Conservation (phyloP, 2,797 vertebrate species). For the Siniperca undulata region DNA sequence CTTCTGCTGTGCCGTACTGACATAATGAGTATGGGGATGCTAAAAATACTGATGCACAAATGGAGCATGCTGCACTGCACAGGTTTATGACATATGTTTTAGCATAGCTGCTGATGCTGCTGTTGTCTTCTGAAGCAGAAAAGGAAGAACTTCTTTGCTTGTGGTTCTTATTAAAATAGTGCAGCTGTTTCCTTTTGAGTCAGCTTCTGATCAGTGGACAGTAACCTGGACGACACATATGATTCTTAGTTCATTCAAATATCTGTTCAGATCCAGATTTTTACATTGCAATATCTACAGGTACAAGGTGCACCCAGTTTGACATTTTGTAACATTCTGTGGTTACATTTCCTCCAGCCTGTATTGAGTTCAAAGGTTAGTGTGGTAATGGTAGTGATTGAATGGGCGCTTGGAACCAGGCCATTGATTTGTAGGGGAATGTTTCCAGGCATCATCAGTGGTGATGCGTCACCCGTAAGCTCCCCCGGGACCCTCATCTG, state of each 20-base stretch:
- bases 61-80: slow-evolving; percentile 67
- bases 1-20: slow-evolving; percentile 68
- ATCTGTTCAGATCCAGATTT: background rate
- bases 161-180: background rate
- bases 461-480: slow-evolving; percentile 64
- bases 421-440: slow-evolving; percentile 75
- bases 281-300: background rate
- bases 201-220: slow-evolving; percentile 13
- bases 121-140: slow-evolving; percentile 27
- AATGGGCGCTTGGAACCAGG: slow-evolving; percentile 41
- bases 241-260: background rate
- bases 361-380: slow-evolving; percentile 54
- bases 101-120: slow-evolving; percentile 38
- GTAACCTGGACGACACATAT: background rate
- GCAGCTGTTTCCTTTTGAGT: slow-evolving; percentile 6
- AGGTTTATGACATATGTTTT: slow-evolving; percentile 60
- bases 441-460: slow-evolving; percentile 76
- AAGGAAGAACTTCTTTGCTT: background rate
- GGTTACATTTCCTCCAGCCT: slow-evolving; percentile 13
- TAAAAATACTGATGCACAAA: slow-evolving; percentile 84
- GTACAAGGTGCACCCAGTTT: background rate
- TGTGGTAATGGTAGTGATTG: slow-evolving; percentile 54
- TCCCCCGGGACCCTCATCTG: slow-evolving; percentile 64
- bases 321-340: background rate
- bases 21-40: slow-evolving; percentile 73